A percentile compares a stretch with the other conserved stretches of the same genome.
phyloP scores from a whole-genome alignment of 2,797 vertebrate genomes.

The Lithobates sylvaticus region DNA sequence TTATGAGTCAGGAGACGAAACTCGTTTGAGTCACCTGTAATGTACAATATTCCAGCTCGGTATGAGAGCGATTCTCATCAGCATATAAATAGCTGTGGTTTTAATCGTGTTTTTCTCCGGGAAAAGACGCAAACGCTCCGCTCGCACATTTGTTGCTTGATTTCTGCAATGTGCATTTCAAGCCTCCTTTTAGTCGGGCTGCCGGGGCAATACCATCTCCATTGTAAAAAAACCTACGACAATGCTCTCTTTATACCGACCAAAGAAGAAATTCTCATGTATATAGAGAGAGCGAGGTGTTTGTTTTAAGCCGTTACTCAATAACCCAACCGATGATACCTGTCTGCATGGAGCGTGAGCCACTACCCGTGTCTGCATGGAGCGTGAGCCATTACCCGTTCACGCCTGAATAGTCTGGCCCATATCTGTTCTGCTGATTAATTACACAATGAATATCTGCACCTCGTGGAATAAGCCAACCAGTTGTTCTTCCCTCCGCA shows the following conservation, averaged over 20 bases:
- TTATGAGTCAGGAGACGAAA: constrained; percentile 44
- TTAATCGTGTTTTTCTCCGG: constrained; percentile 41
- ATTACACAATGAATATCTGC: background rate
- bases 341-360: background rate
- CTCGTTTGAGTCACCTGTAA: constrained; percentile 50
- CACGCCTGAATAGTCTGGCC: background rate
- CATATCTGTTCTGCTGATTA: constrained; percentile 1
- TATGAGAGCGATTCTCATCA: constrained; percentile 49
- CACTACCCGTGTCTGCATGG: background rate
- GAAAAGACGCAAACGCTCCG: constrained; percentile 19
- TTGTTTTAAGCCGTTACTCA: background rate
- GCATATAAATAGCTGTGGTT: constrained; percentile 49
- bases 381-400: background rate
- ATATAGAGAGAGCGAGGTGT: background rate
- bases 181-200: constrained; percentile 6
- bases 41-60: constrained; percentile 50
- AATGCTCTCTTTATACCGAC: background rate
- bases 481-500: constrained; percentile 1
- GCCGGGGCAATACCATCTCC: background rate
- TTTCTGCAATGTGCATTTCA: constrained; percentile 40
- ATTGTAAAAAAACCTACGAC: background rate
- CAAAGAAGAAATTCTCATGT: background rate
- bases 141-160: constrained; percentile 15
- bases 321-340: background rate
- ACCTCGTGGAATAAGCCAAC: background rate